Evolutionary conservation across 2,888 invertebrate genomes (phyloP).

Genomic region (Epiblema foenella): DNA sequence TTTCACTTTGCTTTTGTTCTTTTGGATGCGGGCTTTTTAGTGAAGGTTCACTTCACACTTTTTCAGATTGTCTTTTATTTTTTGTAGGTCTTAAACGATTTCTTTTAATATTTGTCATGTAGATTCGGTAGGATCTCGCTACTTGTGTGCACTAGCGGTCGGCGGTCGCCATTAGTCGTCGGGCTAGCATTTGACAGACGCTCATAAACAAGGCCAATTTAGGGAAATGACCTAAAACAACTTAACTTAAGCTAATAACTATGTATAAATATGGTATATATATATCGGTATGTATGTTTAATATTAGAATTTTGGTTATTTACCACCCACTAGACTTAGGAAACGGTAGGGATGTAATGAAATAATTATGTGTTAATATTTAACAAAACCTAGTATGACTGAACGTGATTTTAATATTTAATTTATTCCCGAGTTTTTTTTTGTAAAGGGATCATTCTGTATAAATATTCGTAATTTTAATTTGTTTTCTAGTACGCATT

Average conservation of each 20-base stretch:
- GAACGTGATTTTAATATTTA: constrained; percentile 81
- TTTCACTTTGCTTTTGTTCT: constrained; percentile 73
- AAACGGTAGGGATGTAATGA: constrained; percentile 82
- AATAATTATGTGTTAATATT: constrained; percentile 83
- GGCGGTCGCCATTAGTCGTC: constrained; percentile 43
- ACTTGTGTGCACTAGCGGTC: constrained; percentile 44
- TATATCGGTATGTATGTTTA: constrained; percentile 85
- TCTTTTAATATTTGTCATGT: constrained; percentile 72
- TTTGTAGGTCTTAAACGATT: constrained; percentile 67
- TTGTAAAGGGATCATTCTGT: constrained; percentile 77
- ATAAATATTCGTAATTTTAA: constrained; percentile 84
- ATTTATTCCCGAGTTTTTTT: constrained; percentile 69
- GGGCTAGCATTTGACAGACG: constrained; percentile 76
- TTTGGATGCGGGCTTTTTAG: constrained; percentile 81
- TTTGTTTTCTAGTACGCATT: constrained; percentile 81
- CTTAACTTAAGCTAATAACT: constrained; percentile 85
- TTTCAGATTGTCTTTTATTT: constrained; percentile 55
- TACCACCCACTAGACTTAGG: constrained; percentile 84
- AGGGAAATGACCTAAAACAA: constrained; percentile 82
- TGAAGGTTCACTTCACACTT: constrained; percentile 63
- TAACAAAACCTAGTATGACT: constrained; percentile 82
- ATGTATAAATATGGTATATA: constrained; percentile 84
- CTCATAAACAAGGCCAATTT: constrained; percentile 80
- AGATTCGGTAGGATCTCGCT: constrained; percentile 57
- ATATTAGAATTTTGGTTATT: constrained; percentile 85